Base-by-base conservation (phyloP, 2,888 invertebrate species). In the Drosophila buzzatii region DNA sequence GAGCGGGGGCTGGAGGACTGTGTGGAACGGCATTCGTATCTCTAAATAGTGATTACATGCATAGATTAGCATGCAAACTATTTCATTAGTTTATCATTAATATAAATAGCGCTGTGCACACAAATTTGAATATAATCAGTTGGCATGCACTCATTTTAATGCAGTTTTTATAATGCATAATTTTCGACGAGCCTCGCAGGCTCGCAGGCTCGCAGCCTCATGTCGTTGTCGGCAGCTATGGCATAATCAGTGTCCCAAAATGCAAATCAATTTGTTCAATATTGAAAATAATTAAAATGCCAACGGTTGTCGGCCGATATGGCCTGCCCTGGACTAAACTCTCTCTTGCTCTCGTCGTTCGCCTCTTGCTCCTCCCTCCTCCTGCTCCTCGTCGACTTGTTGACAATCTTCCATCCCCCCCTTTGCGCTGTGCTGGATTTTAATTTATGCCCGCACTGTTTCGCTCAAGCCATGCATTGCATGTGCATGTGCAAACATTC, bases 241-340 rank as follows among this genome's bases (percentile, higher is more conserved):
- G 80, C 84, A 90, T 89, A 89, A 87, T 89, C 87, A 85, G 79
- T 78, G 74, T 68, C 70, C 85, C 79, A 89, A 89, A 89, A 88
- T 88, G 86, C 84, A 90, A 90, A 89, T 90, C 82, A 90, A 89
- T 90, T 90, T 85, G 86, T 84, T 86, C 84, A 88, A 90, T 91
- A 90, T 89, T 90, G 86, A 84, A 90, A 89, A 91, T 89, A 89
- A 89, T 89, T 89, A 90, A 90, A 89, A 88, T 82, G 85, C 88
- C 79, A 81, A 73, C 87, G 76, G 76, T 52, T 67, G 72, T 69
- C 70, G 56, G 35, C 69, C 51, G 55, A 58, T 55, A 35, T 18
- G 6, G 41, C 16, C 20, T 37, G 20, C n/a, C 18, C n/a, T 49
- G 42, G 39, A 27, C 52, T 37, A 9, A 7, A 16, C 9, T 14